These are phyloP conservation scores for Steromphala cineraria DNA, from an alignment of 2,888 invertebrate genomes.

Conservation along the genomic window DNA sequence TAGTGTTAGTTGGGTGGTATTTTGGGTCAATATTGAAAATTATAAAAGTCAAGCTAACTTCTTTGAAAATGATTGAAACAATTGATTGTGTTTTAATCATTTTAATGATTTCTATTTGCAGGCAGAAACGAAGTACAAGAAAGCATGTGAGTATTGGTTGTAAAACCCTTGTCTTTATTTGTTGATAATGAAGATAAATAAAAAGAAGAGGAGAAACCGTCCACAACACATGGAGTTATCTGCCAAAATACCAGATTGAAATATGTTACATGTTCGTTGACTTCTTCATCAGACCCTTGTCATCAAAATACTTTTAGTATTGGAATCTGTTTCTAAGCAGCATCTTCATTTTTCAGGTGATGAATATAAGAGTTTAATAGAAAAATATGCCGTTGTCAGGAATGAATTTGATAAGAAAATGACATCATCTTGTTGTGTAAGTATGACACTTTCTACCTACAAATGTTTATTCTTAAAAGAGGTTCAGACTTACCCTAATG, in stretches of 20 bases:
- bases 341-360: conserved; percentile 82
- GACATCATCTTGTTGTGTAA: conserved; percentile 82
- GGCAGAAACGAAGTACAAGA: conserved; percentile 91
- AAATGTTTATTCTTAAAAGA: too few relatives aligned
- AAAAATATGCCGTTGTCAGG: conserved; percentile 93
- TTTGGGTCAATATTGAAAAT: background rate
- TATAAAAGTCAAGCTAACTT: too few relatives aligned
- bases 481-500: too few relatives aligned
- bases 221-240: too few relatives aligned
- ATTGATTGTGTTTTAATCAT: conserved; percentile 19
- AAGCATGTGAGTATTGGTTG: conserved; percentile 81
- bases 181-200: background rate
- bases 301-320: too few relatives aligned
- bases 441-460: conserved; percentile 35
- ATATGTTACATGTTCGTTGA: too few relatives aligned
- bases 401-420: conserved; percentile 97
- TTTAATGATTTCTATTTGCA: conserved; percentile 52
- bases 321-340: too few relatives aligned
- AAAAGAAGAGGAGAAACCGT: too few relatives aligned
- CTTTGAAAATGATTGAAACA: too few relatives aligned
- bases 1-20: background rate
- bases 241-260: too few relatives aligned
- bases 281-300: too few relatives aligned
- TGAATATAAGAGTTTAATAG: conserved; percentile 92
- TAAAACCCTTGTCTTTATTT: too few relatives aligned